phyloP scores from a whole-genome alignment of 2,797 vertebrate genomes.

The Platalea minor region DNA sequence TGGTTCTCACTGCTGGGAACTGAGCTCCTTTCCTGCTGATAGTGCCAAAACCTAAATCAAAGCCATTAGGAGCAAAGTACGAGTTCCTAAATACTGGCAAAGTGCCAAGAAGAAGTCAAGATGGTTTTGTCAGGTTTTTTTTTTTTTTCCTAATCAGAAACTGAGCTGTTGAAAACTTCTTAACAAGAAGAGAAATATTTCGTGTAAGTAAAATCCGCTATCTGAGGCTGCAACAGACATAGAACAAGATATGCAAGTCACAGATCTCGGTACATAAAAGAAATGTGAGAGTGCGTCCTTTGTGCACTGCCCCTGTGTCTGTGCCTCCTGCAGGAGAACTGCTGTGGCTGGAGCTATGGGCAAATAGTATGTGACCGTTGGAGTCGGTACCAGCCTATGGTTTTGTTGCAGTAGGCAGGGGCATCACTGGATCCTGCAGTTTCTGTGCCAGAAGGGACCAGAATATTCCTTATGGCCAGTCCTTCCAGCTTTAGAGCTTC shows the following conservation, averaged over 20 bases:
- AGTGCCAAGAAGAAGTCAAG: background rate
- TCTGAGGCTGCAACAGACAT: background rate
- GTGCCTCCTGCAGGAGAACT: background rate
- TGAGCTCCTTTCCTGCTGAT: background rate
- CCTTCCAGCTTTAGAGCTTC: background rate
- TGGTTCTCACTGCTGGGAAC: background rate
- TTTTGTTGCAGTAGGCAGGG: background rate
- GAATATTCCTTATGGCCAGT: background rate
- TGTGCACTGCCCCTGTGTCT: background rate
- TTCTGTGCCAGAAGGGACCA: background rate
- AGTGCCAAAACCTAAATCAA: background rate
- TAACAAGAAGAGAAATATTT: background rate
- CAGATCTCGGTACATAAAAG: background rate
- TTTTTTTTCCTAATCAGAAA: background rate
- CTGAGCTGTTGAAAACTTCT: background rate
- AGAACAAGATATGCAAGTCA: background rate
- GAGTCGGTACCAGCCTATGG: background rate
- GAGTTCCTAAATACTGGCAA: background rate
- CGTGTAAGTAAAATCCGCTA: background rate
- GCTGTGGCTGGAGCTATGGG: background rate
- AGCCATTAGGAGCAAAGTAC: background rate
- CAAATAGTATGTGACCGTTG: rapidly evolving
- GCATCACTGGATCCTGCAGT: background rate
- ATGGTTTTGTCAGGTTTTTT: background rate
- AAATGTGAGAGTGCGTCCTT: background rate